Percentiles rank a stretch among this genome's conserved stretches.
These are phyloP conservation scores for Ganaspis sp. DNA, from an alignment of 1,140 invertebrate genomes.

Conservation along the genomic window DNA sequence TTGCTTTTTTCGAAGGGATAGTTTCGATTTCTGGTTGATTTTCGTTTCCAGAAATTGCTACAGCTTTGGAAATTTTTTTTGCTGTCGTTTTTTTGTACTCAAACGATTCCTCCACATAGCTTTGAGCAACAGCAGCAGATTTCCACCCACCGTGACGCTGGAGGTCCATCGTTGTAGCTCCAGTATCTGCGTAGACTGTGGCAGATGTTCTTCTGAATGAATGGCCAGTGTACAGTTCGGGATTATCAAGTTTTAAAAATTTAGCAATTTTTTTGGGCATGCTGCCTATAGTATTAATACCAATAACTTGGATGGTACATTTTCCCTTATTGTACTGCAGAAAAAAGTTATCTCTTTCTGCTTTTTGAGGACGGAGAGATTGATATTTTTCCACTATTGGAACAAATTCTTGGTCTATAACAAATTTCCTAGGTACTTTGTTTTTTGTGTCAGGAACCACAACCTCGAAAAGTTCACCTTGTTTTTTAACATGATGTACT, in stretches of 20 bases:
- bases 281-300: background rate
- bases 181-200: background rate
- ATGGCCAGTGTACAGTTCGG: background rate
- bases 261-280: background rate
- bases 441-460: background rate
- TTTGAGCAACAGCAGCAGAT: background rate
- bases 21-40: too few species aligned
- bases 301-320: background rate
- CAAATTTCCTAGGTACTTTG: background rate
- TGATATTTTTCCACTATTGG: background rate
- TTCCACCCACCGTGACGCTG: background rate
- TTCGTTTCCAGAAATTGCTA: too few species aligned
- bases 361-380: background rate
- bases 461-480: background rate
- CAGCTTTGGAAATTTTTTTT: too few species aligned
- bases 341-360: background rate
- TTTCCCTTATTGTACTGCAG: background rate
- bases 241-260: background rate
- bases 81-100: background rate
- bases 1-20: too few species aligned
- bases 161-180: background rate
- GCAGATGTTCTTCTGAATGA: background rate
- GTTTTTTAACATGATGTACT: background rate
- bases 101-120: background rate
- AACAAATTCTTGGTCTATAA: background rate